Percentiles rank a stretch among this genome's conserved stretches.
Evolutionary conservation across 2,113 vertebrate genomes (phyloP).

Genomic region (Struthidea cinerea): DNA sequence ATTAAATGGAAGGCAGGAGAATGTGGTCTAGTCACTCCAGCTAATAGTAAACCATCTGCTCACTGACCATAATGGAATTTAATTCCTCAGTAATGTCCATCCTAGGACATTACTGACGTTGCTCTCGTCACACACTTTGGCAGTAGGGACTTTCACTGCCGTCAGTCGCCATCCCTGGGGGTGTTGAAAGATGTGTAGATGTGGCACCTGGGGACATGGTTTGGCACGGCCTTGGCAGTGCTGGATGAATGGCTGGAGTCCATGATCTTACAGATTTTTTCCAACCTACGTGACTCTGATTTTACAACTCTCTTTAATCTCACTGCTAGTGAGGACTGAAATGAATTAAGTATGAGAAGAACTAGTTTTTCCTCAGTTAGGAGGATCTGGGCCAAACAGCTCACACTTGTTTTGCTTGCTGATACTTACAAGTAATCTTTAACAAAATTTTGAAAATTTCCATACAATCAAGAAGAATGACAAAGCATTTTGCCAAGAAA

Average conservation of each 20-base stretch:
- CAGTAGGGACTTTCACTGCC: not conserved
- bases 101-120: not conserved
- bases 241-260: not conserved
- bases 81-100: not conserved
- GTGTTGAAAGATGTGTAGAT: not conserved
- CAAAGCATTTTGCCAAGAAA: not conserved
- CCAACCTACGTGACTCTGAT: not conserved
- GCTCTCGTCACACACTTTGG: not conserved
- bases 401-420: not conserved
- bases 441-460: not conserved
- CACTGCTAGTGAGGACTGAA: not conserved
- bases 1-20: not conserved
- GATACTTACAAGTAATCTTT: not conserved
- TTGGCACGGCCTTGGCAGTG: not conserved
- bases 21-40: not conserved
- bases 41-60: not conserved
- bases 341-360: not conserved
- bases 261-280: not conserved
- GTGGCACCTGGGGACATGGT: not conserved
- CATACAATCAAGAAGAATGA: not conserved
- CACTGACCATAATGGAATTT: not conserved
- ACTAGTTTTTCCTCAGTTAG: not conserved
- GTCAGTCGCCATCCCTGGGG: not conserved
- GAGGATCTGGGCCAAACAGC: not conserved
- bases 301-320: not conserved